Base-by-base conservation (phyloP, 2,888 invertebrate genomes). In the Apamea anceps region DNA sequence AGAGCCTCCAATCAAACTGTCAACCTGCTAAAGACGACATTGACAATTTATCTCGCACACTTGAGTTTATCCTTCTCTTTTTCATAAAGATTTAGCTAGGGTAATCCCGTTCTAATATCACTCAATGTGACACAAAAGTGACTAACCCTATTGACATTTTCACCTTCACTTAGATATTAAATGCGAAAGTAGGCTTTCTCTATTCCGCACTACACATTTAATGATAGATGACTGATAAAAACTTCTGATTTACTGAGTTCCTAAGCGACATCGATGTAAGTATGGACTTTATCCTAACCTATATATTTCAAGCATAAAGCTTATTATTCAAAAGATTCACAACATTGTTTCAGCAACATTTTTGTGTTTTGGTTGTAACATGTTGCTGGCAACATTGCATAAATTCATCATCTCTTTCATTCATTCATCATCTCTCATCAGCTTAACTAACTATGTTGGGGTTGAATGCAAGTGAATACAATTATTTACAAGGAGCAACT, bases 81-180 rank as follows among this genome's bases (percentile, higher is more conserved):
- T 48, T 7, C 15, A n/a, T n/a, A 48, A 57, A 75, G 3, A 21
- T 32, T 48, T 37, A n/a, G 10, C 25, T 45, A 63, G 8, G 18
- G 8, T 42, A 13, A 28, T 63, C 28, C 18, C 18, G 18, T 32
- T 28, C 28, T 63, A 63, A 63, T 0, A 2, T 63, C 28, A 63
- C 28, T n/a, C 12, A 21, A 45, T 45, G 8, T 57, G 25, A 57
- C n/a, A 32, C 62, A 7, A 62, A 60, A 21, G 12, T n/a, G 15
- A 25, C 32, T 8, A 10, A 32, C 6, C 25, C 25, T 25, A 8
- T 28, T 62, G 8, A 32, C 28, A 12, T 75, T 32, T 32, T 75
- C 10, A 71, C 10, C 15, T 63, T 73, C 48, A 73, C 10, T 77
- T 63, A 37, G 6, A 73, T 25, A 63, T 28, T 70, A 37, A n/a